These are phyloP conservation scores for Steinernema hermaphroditum DNA, from an alignment of 2,888 invertebrate species.

Conservation along the genomic window DNA sequence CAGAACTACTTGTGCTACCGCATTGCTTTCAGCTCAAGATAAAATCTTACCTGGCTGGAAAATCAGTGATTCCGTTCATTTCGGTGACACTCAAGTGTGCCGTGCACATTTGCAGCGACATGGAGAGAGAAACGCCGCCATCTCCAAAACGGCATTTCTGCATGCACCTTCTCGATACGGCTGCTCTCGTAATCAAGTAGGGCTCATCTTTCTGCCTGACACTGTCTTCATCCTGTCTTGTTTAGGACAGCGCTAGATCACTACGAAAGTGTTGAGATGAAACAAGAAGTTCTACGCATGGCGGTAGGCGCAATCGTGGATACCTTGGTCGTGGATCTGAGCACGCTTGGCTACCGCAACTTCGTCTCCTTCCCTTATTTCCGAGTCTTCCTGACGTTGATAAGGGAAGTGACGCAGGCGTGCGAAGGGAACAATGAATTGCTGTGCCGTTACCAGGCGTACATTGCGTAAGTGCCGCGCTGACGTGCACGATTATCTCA, in stretches of 20 bases:
- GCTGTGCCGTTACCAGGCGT: background rate
- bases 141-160: background rate
- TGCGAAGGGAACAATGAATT: background rate
- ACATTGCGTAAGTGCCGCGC: background rate
- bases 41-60: background rate
- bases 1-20: background rate
- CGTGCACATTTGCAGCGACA: background rate
- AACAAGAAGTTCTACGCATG: background rate
- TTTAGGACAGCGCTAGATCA: background rate
- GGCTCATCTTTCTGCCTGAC: background rate
- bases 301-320: background rate
- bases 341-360: background rate
- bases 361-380: constrained; percentile 10
- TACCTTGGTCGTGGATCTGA: background rate
- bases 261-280: background rate
- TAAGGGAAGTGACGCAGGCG: background rate
- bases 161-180: background rate
- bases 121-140: background rate
- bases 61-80: background rate
- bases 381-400: constrained; percentile 2
- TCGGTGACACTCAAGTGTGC: background rate
- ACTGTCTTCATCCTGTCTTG: no score
- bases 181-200: background rate
- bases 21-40: background rate
- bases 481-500: no score